These are phyloP conservation scores for Aricia artaxerxes DNA, from an alignment of 2,888 invertebrate species.

Conservation along the genomic window DNA sequence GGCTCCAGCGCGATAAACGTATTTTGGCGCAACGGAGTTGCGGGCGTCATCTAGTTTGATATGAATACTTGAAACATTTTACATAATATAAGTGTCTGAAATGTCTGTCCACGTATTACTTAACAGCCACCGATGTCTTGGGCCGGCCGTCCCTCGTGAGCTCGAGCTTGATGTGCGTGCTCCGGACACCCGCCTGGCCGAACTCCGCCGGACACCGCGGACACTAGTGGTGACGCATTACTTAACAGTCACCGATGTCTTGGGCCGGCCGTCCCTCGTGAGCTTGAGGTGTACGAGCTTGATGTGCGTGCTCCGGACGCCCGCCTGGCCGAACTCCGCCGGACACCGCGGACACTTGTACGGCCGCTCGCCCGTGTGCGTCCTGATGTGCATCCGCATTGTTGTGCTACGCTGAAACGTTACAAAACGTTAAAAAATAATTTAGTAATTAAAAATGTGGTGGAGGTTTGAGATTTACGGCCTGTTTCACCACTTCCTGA, in stretches of 20 bases:
- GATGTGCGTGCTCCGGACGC: conserved; percentile 58
- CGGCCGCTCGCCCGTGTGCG: conserved; percentile 69
- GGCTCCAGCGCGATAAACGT: too few species aligned
- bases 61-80: too few species aligned
- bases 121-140: background rate
- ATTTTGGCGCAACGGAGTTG: too few species aligned
- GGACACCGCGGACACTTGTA: conserved; percentile 62
- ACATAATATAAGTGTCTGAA: too few species aligned
- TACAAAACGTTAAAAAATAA: too few species aligned
- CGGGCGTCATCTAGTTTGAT: too few species aligned
- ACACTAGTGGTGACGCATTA: conserved; percentile 48
- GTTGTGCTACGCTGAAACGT: conserved; percentile 56
- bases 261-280: conserved; percentile 58
- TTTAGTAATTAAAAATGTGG: too few species aligned
- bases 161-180: conserved; percentile 58
- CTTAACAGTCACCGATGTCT: conserved; percentile 17
- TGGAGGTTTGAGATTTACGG: too few species aligned
- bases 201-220: conserved; percentile 61
- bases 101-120: background rate
- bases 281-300: conserved; percentile 59
- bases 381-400: conserved; percentile 60
- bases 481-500: too few species aligned
- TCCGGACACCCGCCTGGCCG: conserved; percentile 56
- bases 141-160: conserved; percentile 61
- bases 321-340: conserved; percentile 60